Percentiles rank a stretch among this genome's conserved stretches.
phyloP scores from a whole-genome alignment of 2,888 invertebrate genomes.

The Eubasilissa splendida region DNA sequence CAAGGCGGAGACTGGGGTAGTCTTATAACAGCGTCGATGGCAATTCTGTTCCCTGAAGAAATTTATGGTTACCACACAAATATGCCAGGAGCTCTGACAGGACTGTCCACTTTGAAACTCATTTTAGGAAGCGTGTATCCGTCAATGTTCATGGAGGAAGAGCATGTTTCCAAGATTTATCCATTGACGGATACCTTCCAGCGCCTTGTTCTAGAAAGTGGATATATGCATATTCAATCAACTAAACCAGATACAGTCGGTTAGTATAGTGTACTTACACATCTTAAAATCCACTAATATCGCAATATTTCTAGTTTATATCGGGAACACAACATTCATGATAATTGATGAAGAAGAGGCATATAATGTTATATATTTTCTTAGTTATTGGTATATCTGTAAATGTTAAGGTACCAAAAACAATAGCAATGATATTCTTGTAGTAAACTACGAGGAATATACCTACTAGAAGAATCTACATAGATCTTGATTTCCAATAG shows the following conservation, averaged over 20 bases:
- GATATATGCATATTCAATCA: slow-evolving; percentile 82
- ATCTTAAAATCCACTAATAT: too few relatives aligned
- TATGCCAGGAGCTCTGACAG: slow-evolving; percentile 65
- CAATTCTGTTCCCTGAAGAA: slow-evolving; percentile 75
- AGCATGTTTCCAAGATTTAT: slow-evolving; percentile 69
- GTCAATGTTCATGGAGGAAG: slow-evolving; percentile 68
- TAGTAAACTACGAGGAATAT: too few relatives aligned
- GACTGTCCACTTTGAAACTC: slow-evolving; percentile 62
- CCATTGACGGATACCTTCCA: slow-evolving; percentile 66
- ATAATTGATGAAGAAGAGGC: too few relatives aligned
- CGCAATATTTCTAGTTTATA: too few relatives aligned
- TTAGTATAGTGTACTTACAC: slow-evolving; percentile 62
- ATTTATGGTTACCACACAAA: slow-evolving; percentile 66
- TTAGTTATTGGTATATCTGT: too few relatives aligned
- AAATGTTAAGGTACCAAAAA: too few relatives aligned
- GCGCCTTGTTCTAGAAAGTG: slow-evolving; percentile 69
- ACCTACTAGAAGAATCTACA: too few relatives aligned
- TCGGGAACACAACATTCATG: too few relatives aligned
- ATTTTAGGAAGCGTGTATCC: slow-evolving; percentile 71
- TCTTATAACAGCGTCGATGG: slow-evolving; percentile 72
- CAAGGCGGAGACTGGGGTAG: slow-evolving; percentile 86
- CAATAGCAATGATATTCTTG: too few relatives aligned
- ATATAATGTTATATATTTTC: too few relatives aligned
- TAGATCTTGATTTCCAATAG: too few relatives aligned
- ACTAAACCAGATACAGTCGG: slow-evolving; percentile 90